Base-by-base conservation (phyloP, 2,797 vertebrate species). In the Alca torda region DNA sequence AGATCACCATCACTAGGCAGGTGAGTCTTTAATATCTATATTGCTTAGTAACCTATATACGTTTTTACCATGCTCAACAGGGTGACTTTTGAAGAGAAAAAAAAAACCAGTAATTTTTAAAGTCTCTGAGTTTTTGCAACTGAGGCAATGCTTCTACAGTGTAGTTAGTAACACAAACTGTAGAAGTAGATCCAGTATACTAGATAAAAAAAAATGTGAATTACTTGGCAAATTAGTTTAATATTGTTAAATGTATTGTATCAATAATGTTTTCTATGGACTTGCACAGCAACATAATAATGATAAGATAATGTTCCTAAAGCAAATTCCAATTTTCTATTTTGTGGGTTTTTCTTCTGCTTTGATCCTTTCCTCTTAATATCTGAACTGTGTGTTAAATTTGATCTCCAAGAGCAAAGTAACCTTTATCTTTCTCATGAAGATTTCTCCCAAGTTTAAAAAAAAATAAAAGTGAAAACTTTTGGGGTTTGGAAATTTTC, bases 1-100 rank as follows among this genome's bases (percentile, higher is more conserved):
- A 99, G 97, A 99, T 99, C 95, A 99, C 98, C 8, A 93, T 99
- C 76, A 99, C 99, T 56, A 99, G 99, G 95, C 99, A 99, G 99
- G 99, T 99, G 77, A 93, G 98, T 96, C 19, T 56, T 53, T 37
- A 70, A 15, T 37, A 37, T 25, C 9, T 75, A 0, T 67, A 16
- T 76, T 75, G 64, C 18, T 72, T 16, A 53, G 37, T 61, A 76
- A 16, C 1, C 14, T 70, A 0, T 64, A 16, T 39, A 11, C 2
- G 7, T 70, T 72, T 89, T 70, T 85, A 51, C 37, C 6, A 5
- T 76, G 30, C 10, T 91, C 16, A 56, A 21, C 19, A 57, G 35
- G 79, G 25, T 37, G 41, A 37, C 41, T 60, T 12, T 18, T 61
- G 17, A 63, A 51, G 46, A 0, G 2, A 25, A 30, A 75, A 45